Conservation (phyloP, 2,888 invertebrate species). For the Drosophila parthenogenetica region DNA sequence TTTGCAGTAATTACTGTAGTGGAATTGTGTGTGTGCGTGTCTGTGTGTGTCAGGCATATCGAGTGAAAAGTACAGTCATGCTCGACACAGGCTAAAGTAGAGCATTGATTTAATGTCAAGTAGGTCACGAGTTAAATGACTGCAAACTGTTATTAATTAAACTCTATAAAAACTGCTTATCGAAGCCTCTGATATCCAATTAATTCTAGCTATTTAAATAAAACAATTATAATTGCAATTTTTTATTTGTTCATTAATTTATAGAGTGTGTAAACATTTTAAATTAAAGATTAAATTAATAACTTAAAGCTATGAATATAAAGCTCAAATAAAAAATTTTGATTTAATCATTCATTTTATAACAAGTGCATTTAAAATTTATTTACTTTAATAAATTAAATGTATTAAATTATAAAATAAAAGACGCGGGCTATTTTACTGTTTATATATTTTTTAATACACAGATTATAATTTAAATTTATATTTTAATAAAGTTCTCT, state of each 20-base stretch:
- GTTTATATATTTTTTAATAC: background rate
- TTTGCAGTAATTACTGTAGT: conserved; percentile 33
- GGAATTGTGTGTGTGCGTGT: conserved; percentile 11
- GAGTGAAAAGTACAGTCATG: conserved; percentile 10
- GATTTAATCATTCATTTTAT: too few relatives aligned
- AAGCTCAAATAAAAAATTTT: too few relatives aligned
- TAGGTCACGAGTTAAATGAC: conserved; percentile 5
- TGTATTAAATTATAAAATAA: background rate
- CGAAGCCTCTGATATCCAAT: background rate
- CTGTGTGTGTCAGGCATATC: background rate
- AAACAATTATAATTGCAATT: background rate
- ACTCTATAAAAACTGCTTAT: background rate
- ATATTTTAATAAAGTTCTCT: background rate
- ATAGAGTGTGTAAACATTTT: background rate
- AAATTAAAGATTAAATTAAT: too few relatives aligned
- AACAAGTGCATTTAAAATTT: background rate
- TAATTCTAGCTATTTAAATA: background rate
- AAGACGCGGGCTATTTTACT: background rate
- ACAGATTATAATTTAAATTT: background rate
- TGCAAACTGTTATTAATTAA: background rate
- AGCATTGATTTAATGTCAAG: background rate
- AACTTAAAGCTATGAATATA: too few relatives aligned
- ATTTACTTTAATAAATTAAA: background rate
- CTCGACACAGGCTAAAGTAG: background rate
- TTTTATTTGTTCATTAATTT: background rate